Conservation (phyloP, 2,113 vertebrate genomes). For the Mastomys natalensis region DNA sequence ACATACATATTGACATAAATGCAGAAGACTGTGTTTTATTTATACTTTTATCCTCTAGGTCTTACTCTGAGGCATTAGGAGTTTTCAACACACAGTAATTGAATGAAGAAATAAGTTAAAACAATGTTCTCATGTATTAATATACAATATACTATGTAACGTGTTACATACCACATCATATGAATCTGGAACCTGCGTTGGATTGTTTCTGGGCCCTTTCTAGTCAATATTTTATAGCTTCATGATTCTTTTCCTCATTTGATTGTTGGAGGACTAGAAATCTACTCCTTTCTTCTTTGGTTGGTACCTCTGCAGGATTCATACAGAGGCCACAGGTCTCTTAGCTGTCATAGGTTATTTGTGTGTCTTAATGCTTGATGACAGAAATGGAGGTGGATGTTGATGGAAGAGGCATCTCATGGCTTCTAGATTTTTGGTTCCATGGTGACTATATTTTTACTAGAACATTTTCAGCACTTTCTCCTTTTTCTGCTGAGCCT, state of each 20-base stretch:
- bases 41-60: neutral
- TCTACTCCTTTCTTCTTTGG: neutral
- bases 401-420: constrained; percentile 39
- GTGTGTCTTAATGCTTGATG: neutral
- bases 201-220: neutral
- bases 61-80: neutral
- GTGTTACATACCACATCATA: neutral
- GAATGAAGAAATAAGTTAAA: neutral
- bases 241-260: constrained; percentile 2
- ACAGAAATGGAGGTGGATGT: neutral
- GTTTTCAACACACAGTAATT: neutral
- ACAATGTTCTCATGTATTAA: neutral
- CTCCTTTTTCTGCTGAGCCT: constrained; percentile 65
- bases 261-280: neutral
- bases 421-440: neutral
- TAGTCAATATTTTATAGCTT: neutral
- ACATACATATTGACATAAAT: neutral
- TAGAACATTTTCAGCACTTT: constrained; percentile 56
- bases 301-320: neutral
- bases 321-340: neutral
- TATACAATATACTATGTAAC: neutral
- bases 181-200: neutral
- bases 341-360: neutral
- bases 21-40: neutral
- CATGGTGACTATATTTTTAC: neutral